Evolutionary conservation across 2,888 invertebrate species (phyloP).

Genomic region (Linnaemya vulpina): DNA sequence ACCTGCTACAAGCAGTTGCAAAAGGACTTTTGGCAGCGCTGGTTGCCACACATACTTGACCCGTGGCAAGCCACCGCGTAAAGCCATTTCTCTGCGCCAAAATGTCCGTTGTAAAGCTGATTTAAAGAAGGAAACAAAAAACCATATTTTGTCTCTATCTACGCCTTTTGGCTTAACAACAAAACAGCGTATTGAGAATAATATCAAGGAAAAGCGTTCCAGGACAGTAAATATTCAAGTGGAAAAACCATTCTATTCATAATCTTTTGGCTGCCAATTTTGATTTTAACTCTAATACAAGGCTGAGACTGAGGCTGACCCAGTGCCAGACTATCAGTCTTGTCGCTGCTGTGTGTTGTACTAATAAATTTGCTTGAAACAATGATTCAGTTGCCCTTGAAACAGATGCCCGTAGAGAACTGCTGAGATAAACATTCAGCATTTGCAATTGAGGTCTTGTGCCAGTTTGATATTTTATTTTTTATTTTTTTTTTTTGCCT

Average conservation of each 20-base stretch:
- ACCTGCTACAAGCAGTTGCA: too few relatives aligned
- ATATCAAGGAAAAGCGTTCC: not conserved
- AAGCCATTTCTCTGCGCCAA: too few relatives aligned
- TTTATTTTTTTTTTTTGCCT: constrained; percentile 15
- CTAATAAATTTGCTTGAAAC: not conserved
- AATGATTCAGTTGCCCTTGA: constrained; percentile 8
- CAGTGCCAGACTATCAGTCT: not conserved
- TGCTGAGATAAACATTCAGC: constrained; percentile 16
- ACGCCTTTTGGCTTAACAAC: not conserved
- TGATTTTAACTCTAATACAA: not conserved
- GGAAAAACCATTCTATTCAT: not conserved
- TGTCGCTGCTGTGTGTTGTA: not conserved
- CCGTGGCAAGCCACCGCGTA: too few relatives aligned
- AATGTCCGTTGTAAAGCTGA: too few relatives aligned
- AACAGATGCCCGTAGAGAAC: constrained; percentile 24
- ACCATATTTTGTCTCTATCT: too few relatives aligned
- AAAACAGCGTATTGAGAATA: not conserved
- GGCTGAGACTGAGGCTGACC: not conserved
- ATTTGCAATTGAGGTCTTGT: constrained; percentile 50
- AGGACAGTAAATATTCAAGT: not conserved
- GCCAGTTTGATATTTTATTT: constrained; percentile 34
- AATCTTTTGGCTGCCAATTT: not conserved
- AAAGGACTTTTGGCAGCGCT: too few relatives aligned
- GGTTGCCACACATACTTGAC: too few relatives aligned
- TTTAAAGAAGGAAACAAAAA: too few relatives aligned